Percentiles rank a stretch among this genome's conserved stretches.
Evolutionary conservation across 2,113 vertebrate species (phyloP).

Genomic region (Microtus richardsoni): DNA sequence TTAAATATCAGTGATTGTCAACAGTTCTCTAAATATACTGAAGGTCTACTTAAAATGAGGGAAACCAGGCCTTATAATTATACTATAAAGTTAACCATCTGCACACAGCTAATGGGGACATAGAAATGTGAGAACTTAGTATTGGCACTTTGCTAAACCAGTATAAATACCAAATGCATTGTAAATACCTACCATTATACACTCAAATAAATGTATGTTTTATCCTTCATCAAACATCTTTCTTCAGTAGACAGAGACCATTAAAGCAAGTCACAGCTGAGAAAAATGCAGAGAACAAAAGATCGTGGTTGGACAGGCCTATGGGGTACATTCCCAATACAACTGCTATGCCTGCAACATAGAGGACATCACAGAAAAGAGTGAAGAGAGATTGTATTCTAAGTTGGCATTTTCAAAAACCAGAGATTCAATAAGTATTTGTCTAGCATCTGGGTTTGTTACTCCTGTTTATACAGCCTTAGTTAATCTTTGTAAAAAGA

Average conservation of each 20-base stretch:
- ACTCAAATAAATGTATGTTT: neutral
- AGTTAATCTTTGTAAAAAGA: too few relatives aligned
- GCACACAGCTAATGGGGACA: neutral
- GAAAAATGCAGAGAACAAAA: neutral
- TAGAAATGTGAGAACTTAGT: neutral
- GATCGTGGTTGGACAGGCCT: fast-evolving
- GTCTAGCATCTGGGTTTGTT: too few relatives aligned
- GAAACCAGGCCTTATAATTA: neutral
- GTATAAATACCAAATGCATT: neutral
- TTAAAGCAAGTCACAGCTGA: neutral
- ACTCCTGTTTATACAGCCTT: too few relatives aligned
- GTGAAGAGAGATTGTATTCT: neutral
- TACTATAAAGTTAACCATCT: neutral
- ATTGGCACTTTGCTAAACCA: neutral
- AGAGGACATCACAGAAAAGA: neutral
- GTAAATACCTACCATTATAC: neutral
- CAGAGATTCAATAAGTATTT: too few relatives aligned
- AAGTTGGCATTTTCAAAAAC: too few relatives aligned
- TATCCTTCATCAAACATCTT: neutral
- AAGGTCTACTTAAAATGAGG: neutral
- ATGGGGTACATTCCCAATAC: neutral
- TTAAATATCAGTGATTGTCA: neutral
- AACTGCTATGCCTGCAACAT: neutral
- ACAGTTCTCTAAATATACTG: neutral
- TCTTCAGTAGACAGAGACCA: neutral